A percentile compares a stretch with the other conserved stretches of the same genome.
Conservation (phyloP, 2,113 vertebrate genomes). For the Catharus fuscescens region DNA sequence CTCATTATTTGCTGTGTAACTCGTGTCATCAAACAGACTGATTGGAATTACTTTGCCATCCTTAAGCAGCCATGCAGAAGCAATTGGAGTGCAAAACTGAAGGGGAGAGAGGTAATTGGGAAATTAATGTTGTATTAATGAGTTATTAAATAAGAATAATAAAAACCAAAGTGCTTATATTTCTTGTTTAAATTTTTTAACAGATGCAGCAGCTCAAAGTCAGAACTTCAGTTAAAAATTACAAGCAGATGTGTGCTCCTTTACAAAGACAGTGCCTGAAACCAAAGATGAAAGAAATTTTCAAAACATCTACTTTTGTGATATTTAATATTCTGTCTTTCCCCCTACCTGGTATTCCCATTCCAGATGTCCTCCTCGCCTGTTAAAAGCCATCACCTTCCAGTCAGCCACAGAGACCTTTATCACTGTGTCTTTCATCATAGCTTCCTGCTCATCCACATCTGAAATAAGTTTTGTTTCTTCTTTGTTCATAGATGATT, state of each 20-base stretch:
- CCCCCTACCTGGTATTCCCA: slow-evolving; percentile 94
- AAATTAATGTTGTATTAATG: neutral
- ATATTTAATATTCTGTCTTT: neutral
- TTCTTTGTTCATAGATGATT: slow-evolving; percentile 78
- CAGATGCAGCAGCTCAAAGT: neutral
- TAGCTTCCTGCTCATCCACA: slow-evolving; percentile 81
- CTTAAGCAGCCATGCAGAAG: slow-evolving; percentile 94
- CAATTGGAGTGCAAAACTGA: slow-evolving; percentile 96
- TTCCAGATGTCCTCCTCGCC: slow-evolving; percentile 85
- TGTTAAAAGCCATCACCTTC: slow-evolving; percentile 96
- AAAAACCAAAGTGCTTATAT: neutral
- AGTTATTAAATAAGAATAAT: neutral
- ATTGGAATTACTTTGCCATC: slow-evolving; percentile 93
- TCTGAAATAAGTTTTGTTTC: slow-evolving; percentile 86
- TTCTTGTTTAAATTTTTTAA: neutral
- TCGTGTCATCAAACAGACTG: slow-evolving; percentile 93
- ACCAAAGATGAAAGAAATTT: neutral
- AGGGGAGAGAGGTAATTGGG: neutral
- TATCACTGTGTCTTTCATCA: slow-evolving; percentile 87
- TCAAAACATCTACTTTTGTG: neutral
- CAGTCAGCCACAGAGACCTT: slow-evolving; percentile 96
- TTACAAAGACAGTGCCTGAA: neutral
- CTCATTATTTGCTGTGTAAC: slow-evolving; percentile 78
- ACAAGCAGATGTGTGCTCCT: neutral
- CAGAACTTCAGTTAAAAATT: neutral